Base-by-base conservation (phyloP, 2,888 invertebrate genomes). In the Lathronympha strigana region DNA sequence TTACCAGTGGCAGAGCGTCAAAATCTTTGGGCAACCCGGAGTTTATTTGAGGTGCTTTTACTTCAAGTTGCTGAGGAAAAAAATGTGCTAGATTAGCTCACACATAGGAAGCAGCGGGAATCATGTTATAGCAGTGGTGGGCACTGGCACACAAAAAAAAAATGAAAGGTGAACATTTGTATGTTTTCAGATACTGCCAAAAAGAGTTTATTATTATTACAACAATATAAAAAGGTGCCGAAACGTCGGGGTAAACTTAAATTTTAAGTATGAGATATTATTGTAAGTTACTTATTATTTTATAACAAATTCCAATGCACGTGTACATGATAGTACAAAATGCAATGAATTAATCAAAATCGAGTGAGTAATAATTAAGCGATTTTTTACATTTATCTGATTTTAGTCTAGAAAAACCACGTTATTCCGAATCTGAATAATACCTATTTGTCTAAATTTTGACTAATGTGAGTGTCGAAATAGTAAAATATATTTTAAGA, bases 401-500 rank as follows among this genome's bases (percentile, higher is more conserved):
- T n/a, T n/a, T n/a, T n/a, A n/a, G 15, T 15, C 1, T 11, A 11
- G 15, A 45, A 45, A 19, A 19, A 21, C 3, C 43, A 45, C 19
- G 43, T 21, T 13, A 21, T 13, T 45, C 1, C 21, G 9, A 21
- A 45, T 45, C 11, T 45, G 4, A 40, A 17, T 15, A 40, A 15
- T n/a, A n/a, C n/a, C n/a, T n/a, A 38, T 38, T 21, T 21, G 11
- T 25, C 6, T 49, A 1, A 15, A 28, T 15, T 8, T 49, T 28
- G 17, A 28, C n/a, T 8, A 31, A 19, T 25, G n/a, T 23, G 49
- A 40, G 25, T 19, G 15, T 23, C n/a, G 58, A 33, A 15, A 15
- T 50, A 50, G 38, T 36, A 49, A 25, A 40, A 50, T 61, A 61
- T 61, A 61, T 61, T 61, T 51, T 61, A 61, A 51, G 31, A 40